phyloP scores from a whole-genome alignment of 2,888 invertebrate genomes.

The Sthenelais limicola region DNA sequence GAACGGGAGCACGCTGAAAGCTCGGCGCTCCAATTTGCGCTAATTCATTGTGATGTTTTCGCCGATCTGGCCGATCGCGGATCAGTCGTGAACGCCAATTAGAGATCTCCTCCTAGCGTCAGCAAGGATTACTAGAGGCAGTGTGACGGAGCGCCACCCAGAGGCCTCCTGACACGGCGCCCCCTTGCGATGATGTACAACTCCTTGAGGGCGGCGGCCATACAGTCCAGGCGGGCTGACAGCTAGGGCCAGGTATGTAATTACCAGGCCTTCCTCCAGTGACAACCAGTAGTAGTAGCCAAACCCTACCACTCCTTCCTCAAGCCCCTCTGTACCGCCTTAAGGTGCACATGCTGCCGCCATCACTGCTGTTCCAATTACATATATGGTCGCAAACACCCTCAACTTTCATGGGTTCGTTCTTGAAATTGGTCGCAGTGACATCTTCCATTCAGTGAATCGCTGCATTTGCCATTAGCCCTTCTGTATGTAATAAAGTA shows the following conservation, averaged over 20 bases:
- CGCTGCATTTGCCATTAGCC: too few species aligned
- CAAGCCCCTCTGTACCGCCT: too few species aligned
- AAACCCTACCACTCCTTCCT: background rate
- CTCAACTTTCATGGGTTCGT: too few species aligned
- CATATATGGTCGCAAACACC: too few species aligned
- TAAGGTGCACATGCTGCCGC: too few species aligned
- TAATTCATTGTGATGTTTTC: conserved; percentile 40
- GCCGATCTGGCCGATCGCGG: conserved; percentile 20
- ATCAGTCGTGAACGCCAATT: background rate
- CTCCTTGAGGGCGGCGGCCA: background rate
- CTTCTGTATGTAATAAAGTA: too few species aligned
- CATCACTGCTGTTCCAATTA: too few species aligned
- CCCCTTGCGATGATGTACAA: background rate
- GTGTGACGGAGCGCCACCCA: conserved; percentile 9
- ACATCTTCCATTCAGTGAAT: too few species aligned
- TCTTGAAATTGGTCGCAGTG: too few species aligned
- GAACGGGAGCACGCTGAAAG: conserved; percentile 24
- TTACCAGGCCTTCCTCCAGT: conserved; percentile 7
- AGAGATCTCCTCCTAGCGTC: background rate
- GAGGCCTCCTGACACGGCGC: background rate
- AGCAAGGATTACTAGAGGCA: background rate
- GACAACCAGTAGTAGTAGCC: too few species aligned
- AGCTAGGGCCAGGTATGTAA: conserved; percentile 25
- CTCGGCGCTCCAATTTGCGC: conserved; percentile 35
- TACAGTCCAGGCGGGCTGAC: background rate